phyloP scores from a whole-genome alignment of 2,113 vertebrate species.

The Amphiprion ocellaris region DNA sequence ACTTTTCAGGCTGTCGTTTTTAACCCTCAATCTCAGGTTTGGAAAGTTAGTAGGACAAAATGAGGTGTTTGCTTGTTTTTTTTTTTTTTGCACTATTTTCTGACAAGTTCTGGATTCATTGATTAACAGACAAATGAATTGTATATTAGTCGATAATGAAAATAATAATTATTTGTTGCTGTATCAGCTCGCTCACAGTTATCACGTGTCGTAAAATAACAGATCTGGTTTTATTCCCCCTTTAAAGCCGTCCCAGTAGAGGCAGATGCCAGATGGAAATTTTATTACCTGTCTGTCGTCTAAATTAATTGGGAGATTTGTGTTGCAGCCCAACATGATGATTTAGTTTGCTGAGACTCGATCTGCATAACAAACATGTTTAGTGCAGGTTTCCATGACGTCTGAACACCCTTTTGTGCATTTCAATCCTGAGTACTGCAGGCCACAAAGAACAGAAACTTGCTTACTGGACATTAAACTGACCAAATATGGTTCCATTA shows the following conservation, averaged over 20 bases:
- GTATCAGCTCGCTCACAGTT: not conserved
- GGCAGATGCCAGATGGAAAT: conserved; percentile 41
- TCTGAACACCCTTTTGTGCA: not conserved
- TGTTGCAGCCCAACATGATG: conserved; percentile 15
- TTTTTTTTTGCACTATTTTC: too few relatives aligned
- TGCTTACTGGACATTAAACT: not conserved
- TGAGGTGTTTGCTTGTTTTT: too few relatives aligned
- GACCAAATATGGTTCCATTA: not conserved
- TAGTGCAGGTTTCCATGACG: conserved; percentile 4
- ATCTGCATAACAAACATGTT: conserved; percentile 33
- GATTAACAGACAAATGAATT: not conserved
- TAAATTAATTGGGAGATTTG: conserved; percentile 39
- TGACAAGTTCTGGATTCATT: not conserved
- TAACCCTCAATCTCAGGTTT: too few relatives aligned
- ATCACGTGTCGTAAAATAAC: not conserved
- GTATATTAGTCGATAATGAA: not conserved
- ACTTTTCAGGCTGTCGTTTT: too few relatives aligned
- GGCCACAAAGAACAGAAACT: not conserved
- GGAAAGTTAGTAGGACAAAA: too few relatives aligned
- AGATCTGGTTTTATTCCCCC: not conserved
- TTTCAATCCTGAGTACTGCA: not conserved
- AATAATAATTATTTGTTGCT: not conserved
- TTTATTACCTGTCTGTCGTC: conserved; percentile 41
- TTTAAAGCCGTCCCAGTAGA: conserved; percentile 4
- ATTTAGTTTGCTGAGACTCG: conserved; percentile 14